A percentile compares a stretch with the other conserved stretches of the same genome.
Evolutionary conservation across 1,140 invertebrate species (phyloP).

Genomic region (Stegodyphus mimosarum): DNA sequence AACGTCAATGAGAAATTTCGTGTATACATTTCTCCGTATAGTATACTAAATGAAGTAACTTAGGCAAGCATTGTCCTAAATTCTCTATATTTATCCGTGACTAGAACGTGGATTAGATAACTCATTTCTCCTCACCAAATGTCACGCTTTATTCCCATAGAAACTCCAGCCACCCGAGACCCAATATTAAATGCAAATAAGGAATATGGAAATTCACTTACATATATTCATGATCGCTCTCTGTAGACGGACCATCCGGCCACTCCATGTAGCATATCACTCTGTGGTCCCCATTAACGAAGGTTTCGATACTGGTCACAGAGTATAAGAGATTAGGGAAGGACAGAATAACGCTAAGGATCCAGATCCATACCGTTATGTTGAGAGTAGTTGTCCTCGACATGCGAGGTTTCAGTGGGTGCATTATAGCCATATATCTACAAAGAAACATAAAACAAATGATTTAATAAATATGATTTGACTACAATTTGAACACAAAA

Average conservation of each 20-base stretch:
- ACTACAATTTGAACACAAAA: too few relatives aligned
- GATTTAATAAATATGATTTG: too few relatives aligned
- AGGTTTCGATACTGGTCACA: constrained; percentile 75
- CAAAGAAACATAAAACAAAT: background rate
- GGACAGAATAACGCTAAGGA: constrained; percentile 79
- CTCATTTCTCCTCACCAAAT: too few relatives aligned
- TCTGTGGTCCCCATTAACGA: constrained; percentile 74
- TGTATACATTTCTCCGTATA: too few relatives aligned
- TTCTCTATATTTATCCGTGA: too few relatives aligned
- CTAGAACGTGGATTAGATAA: too few relatives aligned
- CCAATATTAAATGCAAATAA: too few relatives aligned
- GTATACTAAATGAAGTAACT: too few relatives aligned
- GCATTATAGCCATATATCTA: constrained; percentile 87
- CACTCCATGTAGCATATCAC: constrained; percentile 76
- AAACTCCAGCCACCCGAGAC: too few relatives aligned
- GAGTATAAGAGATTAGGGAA: constrained; percentile 86
- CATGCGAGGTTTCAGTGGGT: constrained; percentile 83
- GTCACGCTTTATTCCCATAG: too few relatives aligned
- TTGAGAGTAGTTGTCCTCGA: constrained; percentile 82
- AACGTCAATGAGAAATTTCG: too few relatives aligned
- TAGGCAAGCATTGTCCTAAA: too few relatives aligned
- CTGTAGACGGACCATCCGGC: constrained; percentile 77
- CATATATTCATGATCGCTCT: constrained; percentile 81
- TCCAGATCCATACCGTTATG: constrained; percentile 81
- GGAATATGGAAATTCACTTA: constrained; percentile 72